Evolutionary conservation across 64 coral and sea anemone species (phyloP), one percentile per base, ranked within the genome.

Genomic region (Catalaphyllia jardinei): DNA sequence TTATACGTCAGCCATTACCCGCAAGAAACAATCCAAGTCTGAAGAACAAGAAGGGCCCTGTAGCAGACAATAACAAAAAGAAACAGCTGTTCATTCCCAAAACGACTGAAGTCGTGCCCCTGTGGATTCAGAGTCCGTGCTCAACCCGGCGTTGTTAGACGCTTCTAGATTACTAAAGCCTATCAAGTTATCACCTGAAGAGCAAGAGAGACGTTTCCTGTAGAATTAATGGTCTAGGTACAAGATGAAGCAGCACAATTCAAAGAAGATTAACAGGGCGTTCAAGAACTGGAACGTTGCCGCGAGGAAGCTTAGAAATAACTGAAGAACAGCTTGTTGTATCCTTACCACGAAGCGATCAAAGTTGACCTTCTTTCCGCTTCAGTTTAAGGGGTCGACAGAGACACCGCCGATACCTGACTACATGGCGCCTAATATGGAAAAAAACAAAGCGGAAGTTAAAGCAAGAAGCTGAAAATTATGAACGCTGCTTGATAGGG

Each of bases 211-310:
- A 72, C 78, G 96, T 31, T 79, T 98, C 7, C 64, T 98, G 30
- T 74, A 93, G 39, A 98, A 98, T 50, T 88, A 98, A 60, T 98
- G 96, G 96, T 98, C 96, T 17, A 91, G 94, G 29, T 88, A 35
- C n/a, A n/a, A n/a, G n/a, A n/a, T n/a, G n/a, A n/a, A 93, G 84
- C 93, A 98, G 59, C 96, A 98, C n/a, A n/a, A n/a, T n/a, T n/a
- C 46, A 95, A 91, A 24, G 88, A 95, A 73, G 97, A 99, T 71
- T 88, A 95, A 65, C 91, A 93, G 82, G 91, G 94, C 0, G 62
- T 99, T 71, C 93, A 95, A 78, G 97, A 99, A 71, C 80, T 95
- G 88, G 91, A 92, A 17, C 72, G 75, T 15, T 95, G 87, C 10
- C 90, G 97, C 12, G 94, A 95, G 82, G 88, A 92, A 3, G 97